Evolutionary conservation across 2,888 invertebrate genomes (phyloP).

Genomic region (Doris montereyensis): DNA sequence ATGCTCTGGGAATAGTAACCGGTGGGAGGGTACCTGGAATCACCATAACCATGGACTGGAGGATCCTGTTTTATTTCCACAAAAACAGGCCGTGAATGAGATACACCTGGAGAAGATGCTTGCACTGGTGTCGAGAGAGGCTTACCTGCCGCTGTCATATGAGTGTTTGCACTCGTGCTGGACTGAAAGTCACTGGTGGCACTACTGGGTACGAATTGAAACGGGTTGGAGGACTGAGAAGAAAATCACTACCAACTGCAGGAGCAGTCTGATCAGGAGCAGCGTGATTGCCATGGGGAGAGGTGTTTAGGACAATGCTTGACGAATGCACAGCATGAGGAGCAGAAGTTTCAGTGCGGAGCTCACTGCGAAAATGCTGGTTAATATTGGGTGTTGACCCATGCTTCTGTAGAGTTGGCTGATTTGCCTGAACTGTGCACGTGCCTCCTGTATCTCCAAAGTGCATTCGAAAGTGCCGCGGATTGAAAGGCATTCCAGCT

Average conservation of each 20-base stretch:
- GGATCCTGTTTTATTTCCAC: too few species aligned
- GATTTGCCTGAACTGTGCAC: slow-evolving; percentile 36
- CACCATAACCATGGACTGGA: too few species aligned
- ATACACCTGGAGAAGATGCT: slow-evolving; percentile 36
- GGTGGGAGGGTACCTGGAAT: too few species aligned
- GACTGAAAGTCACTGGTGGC: background rate
- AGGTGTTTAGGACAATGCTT: slow-evolving; percentile 38
- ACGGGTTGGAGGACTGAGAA: slow-evolving; percentile 22
- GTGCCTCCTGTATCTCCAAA: slow-evolving; percentile 45
- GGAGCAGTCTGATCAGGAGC: slow-evolving; percentile 4
- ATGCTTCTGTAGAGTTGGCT: slow-evolving; percentile 29
- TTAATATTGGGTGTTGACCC: slow-evolving; percentile 33
- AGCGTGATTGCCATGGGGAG: slow-evolving; percentile 21
- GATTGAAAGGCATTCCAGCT: slow-evolving; percentile 25
- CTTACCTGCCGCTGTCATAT: background rate
- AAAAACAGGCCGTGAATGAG: slow-evolving; percentile 21
- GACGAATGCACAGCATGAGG: slow-evolving; percentile 36
- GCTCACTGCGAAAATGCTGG: slow-evolving; percentile 38
- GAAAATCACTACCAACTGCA: background rate
- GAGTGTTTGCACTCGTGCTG: background rate
- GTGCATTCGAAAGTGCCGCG: slow-evolving; percentile 40
- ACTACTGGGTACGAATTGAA: background rate
- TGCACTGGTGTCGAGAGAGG: slow-evolving; percentile 33
- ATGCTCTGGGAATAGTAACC: too few species aligned
- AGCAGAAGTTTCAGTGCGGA: slow-evolving; percentile 34